Conservation (phyloP, 2,888 invertebrate genomes). For the Anodontia alba region DNA sequence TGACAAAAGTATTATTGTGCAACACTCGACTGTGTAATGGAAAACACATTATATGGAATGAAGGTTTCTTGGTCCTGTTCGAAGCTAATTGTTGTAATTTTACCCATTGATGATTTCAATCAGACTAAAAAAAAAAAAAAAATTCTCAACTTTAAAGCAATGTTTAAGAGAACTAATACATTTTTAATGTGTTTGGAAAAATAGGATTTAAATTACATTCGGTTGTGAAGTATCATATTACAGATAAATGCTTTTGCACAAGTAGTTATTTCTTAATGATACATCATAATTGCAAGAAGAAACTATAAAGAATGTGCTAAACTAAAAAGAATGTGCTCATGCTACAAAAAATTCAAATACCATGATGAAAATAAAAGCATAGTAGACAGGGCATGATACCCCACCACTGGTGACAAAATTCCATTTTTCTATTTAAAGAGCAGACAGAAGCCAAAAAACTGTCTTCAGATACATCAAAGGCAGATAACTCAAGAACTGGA, state of each 20-base stretch:
- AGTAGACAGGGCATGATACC: too few relatives aligned
- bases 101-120: neutral
- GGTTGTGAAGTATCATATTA: neutral
- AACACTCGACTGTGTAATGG: slow-evolving; percentile 5
- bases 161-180: neutral
- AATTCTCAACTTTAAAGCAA: neutral
- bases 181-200: slow-evolving; percentile 15
- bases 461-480: too few relatives aligned
- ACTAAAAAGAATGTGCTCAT: too few relatives aligned
- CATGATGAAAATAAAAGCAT: too few relatives aligned
- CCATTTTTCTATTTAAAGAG: too few relatives aligned
- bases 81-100: neutral
- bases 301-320: too few relatives aligned
- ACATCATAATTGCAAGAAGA: too few relatives aligned
- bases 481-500: too few relatives aligned
- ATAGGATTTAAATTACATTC: neutral
- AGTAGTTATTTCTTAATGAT: neutral
- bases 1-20: slow-evolving; percentile 8
- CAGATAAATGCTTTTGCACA: neutral
- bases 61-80: neutral
- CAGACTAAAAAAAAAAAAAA: neutral
- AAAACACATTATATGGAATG: neutral
- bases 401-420: too few relatives aligned
- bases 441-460: too few relatives aligned
- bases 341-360: too few relatives aligned